phyloP scores from a whole-genome alignment of 2,113 vertebrate species.

The Nycticebus coucang region DNA sequence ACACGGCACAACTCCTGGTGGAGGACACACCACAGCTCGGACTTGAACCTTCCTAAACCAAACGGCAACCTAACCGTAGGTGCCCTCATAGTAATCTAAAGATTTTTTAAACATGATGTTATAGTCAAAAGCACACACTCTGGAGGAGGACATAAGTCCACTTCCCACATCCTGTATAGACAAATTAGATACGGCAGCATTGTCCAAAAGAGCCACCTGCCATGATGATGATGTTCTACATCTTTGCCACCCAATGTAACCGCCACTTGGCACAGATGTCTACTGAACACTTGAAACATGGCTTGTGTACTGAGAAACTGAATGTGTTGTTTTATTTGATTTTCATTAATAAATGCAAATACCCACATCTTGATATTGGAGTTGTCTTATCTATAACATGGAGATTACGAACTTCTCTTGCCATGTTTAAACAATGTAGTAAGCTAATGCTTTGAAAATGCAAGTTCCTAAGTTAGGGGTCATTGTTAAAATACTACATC shows the following conservation, averaged over 20 bases:
- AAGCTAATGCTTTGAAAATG: not conserved
- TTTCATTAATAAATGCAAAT: slow-evolving; percentile 28
- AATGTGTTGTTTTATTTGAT: not conserved
- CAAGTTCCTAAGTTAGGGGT: not conserved
- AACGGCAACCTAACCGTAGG: too few relatives aligned
- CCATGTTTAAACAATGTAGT: not conserved
- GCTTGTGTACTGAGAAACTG: not conserved
- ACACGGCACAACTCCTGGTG: too few relatives aligned
- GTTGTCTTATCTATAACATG: slow-evolving; percentile 10
- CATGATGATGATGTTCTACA: not conserved
- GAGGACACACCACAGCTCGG: too few relatives aligned
- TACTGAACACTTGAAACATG: not conserved
- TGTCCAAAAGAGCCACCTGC: not conserved
- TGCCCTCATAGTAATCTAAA: too few relatives aligned
- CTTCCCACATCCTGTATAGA: not conserved
- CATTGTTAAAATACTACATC: not conserved
- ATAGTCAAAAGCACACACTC: not conserved
- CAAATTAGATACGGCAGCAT: not conserved
- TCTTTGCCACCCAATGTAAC: not conserved
- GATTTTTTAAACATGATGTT: too few relatives aligned
- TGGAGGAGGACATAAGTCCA: not conserved
- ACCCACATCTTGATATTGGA: not conserved
- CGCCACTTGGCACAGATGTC: not conserved
- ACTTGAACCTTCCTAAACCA: too few relatives aligned
- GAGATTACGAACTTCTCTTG: not conserved